A percentile compares a stretch with the other conserved stretches of the same genome.
phyloP scores from a whole-genome alignment of 2,797 vertebrate species.

The Rachycentron canadum region DNA sequence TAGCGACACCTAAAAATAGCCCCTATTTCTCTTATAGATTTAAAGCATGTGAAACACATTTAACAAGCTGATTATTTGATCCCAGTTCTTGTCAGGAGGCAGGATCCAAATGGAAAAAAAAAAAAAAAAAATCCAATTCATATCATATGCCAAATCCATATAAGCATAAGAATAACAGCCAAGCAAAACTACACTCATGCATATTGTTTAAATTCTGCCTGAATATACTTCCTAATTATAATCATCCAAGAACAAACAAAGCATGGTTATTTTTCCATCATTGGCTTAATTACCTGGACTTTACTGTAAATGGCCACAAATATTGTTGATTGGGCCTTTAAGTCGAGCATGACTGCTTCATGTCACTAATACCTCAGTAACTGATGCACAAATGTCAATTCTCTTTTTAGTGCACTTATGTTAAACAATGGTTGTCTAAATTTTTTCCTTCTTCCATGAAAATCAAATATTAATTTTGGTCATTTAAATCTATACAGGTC shows the following conservation, averaged over 20 bases:
- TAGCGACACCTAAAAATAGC: no score
- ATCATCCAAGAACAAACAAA: background rate
- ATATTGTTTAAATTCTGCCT: background rate
- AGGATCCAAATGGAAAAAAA: background rate
- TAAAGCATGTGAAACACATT: background rate
- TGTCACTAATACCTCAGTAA: slow-evolving; percentile 3
- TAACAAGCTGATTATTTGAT: background rate
- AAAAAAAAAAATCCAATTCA: background rate
- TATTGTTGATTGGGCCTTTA: slow-evolving; percentile 8
- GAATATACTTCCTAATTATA: background rate
- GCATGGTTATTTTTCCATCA: slow-evolving; percentile 8
- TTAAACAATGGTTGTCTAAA: background rate
- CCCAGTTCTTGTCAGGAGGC: background rate
- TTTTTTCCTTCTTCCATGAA: slow-evolving; percentile 3
- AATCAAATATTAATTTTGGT: background rate
- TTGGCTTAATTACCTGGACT: slow-evolving; percentile 19
- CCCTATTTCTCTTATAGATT: background rate
- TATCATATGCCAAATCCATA: background rate
- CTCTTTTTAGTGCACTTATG: background rate
- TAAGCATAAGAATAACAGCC: background rate
- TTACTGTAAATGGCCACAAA: background rate
- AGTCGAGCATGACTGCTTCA: background rate
- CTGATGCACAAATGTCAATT: background rate
- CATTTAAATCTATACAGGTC: slow-evolving; percentile 10
- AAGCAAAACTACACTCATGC: background rate